phyloP scores from a whole-genome alignment of 2,888 invertebrate species.

The Syritta pipiens region DNA sequence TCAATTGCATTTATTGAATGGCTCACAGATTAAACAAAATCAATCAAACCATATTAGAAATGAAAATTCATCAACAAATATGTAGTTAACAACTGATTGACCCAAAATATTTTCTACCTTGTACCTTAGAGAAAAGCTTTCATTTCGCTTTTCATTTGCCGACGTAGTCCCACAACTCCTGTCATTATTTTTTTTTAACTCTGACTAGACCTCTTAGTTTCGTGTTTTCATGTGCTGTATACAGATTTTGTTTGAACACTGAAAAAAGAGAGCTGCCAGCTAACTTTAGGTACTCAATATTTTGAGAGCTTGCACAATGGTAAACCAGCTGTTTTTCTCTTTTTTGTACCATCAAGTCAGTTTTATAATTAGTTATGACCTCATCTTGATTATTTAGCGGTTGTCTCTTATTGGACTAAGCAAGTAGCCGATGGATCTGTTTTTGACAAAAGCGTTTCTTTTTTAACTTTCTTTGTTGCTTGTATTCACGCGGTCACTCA shows the following conservation, averaged over 20 bases:
- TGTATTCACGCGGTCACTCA: slow-evolving; percentile 12
- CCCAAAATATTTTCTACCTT: no score
- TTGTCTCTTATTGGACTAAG: slow-evolving; percentile 76
- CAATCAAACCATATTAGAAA: no score
- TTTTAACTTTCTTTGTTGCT: slow-evolving; percentile 44
- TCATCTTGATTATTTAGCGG: slow-evolving; percentile 79
- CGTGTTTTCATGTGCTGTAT: background rate
- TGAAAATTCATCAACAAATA: no score
- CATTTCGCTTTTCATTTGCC: no score
- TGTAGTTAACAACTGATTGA: no score
- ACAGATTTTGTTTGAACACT: slow-evolving; percentile 10
- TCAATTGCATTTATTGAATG: no score
- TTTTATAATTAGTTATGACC: slow-evolving; percentile 80
- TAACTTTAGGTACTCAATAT: slow-evolving; percentile 30
- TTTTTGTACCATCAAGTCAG: slow-evolving; percentile 73
- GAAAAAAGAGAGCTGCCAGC: slow-evolving; percentile 41
- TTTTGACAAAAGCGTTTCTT: slow-evolving; percentile 44
- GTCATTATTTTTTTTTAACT: slow-evolving; percentile 20
- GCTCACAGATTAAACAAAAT: no score
- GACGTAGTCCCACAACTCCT: no score
- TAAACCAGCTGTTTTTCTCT: slow-evolving; percentile 56
- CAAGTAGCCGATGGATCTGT: slow-evolving; percentile 67
- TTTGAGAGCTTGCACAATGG: slow-evolving; percentile 39
- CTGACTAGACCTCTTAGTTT: slow-evolving; percentile 48
- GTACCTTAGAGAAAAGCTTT: no score